phyloP scores from a whole-genome alignment of 1,140 invertebrate genomes.

The Aleiodes sp. region DNA sequence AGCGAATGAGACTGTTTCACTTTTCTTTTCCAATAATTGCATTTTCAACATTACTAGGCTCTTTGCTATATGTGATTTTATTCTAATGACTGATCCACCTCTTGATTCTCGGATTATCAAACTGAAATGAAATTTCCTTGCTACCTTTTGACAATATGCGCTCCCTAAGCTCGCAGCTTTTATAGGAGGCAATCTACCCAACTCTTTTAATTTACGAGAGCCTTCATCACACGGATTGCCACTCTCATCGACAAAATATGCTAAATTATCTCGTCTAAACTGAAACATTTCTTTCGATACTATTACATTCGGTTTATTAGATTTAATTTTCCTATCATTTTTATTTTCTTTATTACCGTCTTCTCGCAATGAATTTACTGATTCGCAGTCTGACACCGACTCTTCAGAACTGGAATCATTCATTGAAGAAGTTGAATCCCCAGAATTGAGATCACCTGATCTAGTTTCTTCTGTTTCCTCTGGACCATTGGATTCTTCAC shows the following conservation, averaged over 20 bases:
- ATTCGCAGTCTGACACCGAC: too few relatives aligned
- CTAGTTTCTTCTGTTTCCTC: too few relatives aligned
- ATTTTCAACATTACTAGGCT: neutral
- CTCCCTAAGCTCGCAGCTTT: slow-evolving; percentile 13
- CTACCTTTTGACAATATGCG: slow-evolving; percentile 7
- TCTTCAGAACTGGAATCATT: too few relatives aligned
- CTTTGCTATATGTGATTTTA: neutral
- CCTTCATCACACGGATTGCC: neutral
- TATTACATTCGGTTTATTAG: neutral
- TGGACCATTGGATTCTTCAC: neutral
- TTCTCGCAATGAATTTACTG: too few relatives aligned
- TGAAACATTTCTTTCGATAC: neutral
- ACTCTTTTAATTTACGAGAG: slow-evolving; percentile 1
- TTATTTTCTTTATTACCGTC: too few relatives aligned
- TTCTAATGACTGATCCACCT: slow-evolving; percentile 5
- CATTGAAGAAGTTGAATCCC: too few relatives aligned
- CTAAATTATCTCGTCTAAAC: neutral
- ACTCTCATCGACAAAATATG: neutral
- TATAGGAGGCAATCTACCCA: slow-evolving; percentile 3
- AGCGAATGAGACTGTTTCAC: neutral
- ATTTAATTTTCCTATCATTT: too few relatives aligned
- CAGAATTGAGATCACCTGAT: too few relatives aligned
- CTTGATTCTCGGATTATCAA: slow-evolving; percentile 8
- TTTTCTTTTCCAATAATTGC: neutral
- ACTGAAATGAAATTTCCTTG: slow-evolving; percentile 3